A percentile compares a stretch with the other conserved stretches of the same genome.
Conservation (phyloP, 2,113 vertebrate species). For the Siniperca knerii region DNA sequence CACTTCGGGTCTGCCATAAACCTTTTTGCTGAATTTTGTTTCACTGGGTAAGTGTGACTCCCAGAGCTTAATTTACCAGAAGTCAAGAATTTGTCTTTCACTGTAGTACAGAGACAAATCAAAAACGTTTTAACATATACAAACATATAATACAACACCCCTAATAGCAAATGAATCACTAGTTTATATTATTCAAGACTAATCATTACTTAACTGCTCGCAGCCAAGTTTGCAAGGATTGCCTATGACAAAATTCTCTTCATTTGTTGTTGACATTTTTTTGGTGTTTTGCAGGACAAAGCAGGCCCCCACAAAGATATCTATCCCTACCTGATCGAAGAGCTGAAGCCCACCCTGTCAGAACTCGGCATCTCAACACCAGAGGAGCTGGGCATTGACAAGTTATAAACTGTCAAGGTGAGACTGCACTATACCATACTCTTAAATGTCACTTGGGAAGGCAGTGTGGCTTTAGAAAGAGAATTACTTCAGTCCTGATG, state of each 20-base stretch:
- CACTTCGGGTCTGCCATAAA: neutral
- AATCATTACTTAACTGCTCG: neutral
- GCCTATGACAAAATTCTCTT: neutral
- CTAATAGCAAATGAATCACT: neutral
- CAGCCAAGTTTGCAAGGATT: neutral
- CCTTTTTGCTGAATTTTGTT: neutral
- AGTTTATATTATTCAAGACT: neutral
- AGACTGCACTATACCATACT: slow-evolving; percentile 2
- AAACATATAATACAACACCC: neutral
- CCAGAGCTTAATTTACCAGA: neutral
- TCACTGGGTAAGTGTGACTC: neutral
- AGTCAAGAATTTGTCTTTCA: neutral
- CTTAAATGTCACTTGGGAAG: neutral
- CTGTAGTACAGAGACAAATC: neutral
- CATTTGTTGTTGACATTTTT: neutral
- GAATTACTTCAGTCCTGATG: neutral
- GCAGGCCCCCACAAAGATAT: slow-evolving; percentile 96
- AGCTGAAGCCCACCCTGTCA: slow-evolving; percentile 93
- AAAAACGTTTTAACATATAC: neutral
- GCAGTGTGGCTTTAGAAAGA: neutral
- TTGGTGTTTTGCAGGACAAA: slow-evolving; percentile 88
- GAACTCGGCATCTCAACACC: slow-evolving; percentile 98
- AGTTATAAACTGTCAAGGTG: slow-evolving; percentile 82
- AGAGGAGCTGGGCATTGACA: slow-evolving; percentile 95
- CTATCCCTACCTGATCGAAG: slow-evolving; percentile 97